A percentile compares a stretch with the other conserved stretches of the same genome.
These are phyloP conservation scores for Drosophila murphyi DNA, from an alignment of 1,140 invertebrate genomes.

Conservation along the genomic window DNA sequence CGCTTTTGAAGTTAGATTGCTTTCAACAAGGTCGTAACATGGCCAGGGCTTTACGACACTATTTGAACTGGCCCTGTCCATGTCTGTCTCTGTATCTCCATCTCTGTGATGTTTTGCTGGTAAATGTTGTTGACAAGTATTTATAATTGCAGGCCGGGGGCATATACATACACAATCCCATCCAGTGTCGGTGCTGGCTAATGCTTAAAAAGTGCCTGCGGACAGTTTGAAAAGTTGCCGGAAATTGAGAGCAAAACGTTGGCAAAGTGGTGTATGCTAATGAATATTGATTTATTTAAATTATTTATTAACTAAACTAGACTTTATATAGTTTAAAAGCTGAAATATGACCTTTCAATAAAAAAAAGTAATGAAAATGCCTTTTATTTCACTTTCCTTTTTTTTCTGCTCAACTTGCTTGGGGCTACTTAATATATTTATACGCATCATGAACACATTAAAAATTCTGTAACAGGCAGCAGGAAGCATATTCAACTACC, in stretches of 20 bases:
- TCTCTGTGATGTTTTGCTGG: constrained; percentile 58
- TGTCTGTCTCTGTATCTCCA: constrained; percentile 16
- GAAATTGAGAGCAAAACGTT: background rate
- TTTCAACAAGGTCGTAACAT: constrained; percentile 38
- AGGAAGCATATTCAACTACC: too few species aligned
- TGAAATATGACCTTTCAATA: too few species aligned
- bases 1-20: constrained; percentile 73
- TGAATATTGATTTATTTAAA: constrained; percentile 5
- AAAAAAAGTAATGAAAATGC: too few species aligned
- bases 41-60: constrained; percentile 33
- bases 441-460: too few species aligned
- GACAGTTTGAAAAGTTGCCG: constrained; percentile 27
- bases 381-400: too few species aligned
- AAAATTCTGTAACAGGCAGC: too few species aligned
- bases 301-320: background rate
- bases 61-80: constrained; percentile 25
- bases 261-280: constrained; percentile 1
- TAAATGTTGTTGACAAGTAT: constrained; percentile 58
- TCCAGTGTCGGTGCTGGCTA: constrained; percentile 13
- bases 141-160: constrained; percentile 62
- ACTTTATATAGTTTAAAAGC: background rate
- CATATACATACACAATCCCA: constrained; percentile 43
- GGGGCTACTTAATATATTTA: too few species aligned
- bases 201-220: constrained; percentile 19
- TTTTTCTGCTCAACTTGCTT: too few species aligned